These are phyloP conservation scores for Rhinogobio ventralis DNA, from an alignment of 2,797 vertebrate species.

Conservation along the genomic window DNA sequence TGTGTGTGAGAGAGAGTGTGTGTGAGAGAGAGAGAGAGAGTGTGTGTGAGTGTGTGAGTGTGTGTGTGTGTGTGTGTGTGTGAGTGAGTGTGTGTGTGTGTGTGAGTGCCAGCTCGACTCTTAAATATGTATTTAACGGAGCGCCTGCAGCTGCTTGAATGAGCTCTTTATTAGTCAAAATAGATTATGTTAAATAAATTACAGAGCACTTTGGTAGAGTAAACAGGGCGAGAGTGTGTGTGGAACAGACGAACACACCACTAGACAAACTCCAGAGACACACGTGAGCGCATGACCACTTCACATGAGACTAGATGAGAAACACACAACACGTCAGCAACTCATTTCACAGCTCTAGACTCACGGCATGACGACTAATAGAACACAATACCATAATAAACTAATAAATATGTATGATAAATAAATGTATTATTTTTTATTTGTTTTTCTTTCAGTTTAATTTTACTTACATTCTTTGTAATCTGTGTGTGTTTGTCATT, in stretches of 20 bases:
- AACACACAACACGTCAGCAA: not conserved
- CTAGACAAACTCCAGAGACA: not conserved
- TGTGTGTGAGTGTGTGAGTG: too few species aligned
- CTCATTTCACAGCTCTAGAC: too few species aligned
- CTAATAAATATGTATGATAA: too few species aligned
- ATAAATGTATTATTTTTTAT: too few species aligned
- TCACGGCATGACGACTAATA: too few species aligned
- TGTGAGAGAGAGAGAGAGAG: too few species aligned
- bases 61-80: too few species aligned
- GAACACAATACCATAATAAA: too few species aligned
- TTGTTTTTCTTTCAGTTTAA: too few species aligned
- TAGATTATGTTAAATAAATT: slow-evolving; percentile 99
- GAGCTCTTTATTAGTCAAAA: slow-evolving; percentile 99
- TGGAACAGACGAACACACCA: not conserved
- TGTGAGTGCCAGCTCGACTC: slow-evolving; percentile 79
- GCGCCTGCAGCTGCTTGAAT: slow-evolving; percentile 92
- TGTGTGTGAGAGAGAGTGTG: not conserved
- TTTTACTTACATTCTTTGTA: too few species aligned
- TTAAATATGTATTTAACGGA: slow-evolving; percentile 90
- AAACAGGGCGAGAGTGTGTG: slow-evolving; percentile 77
- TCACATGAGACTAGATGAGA: not conserved
- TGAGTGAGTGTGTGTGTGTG: too few species aligned
- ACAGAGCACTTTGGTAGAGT: slow-evolving; percentile 99
- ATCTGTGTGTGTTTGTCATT: too few species aligned
- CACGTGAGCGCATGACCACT: not conserved